Evolutionary conservation across 1,140 invertebrate species (phyloP).

Genomic region (Episyrphus balteatus): DNA sequence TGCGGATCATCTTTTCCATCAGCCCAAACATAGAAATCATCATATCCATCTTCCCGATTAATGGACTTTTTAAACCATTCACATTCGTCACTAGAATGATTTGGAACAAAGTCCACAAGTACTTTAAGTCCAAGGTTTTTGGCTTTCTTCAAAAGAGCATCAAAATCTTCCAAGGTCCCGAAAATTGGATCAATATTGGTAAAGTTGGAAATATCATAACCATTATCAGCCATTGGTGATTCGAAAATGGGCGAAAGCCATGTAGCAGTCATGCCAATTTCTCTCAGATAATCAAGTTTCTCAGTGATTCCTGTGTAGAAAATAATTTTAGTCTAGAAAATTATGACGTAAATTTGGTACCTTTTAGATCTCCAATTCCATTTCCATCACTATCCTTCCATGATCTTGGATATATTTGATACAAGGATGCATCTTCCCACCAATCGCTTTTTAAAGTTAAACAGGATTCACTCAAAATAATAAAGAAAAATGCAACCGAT

Average conservation of each 20-base stretch:
- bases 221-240: slow-evolving; percentile 56
- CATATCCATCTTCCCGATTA: slow-evolving; percentile 42
- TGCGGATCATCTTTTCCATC: slow-evolving; percentile 36
- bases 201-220: slow-evolving; percentile 69
- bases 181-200: slow-evolving; percentile 54
- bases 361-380: slow-evolving; percentile 59
- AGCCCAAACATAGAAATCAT: slow-evolving; percentile 61
- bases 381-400: slow-evolving; percentile 61
- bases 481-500: too few relatives aligned
- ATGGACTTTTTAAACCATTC: slow-evolving; percentile 57
- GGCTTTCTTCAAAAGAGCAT: slow-evolving; percentile 46
- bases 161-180: slow-evolving; percentile 63
- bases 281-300: slow-evolving; percentile 41
- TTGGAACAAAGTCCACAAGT: slow-evolving; percentile 44
- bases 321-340: slow-evolving; percentile 24
- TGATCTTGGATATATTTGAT: slow-evolving; percentile 67
- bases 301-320: slow-evolving; percentile 39
- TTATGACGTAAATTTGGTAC: slow-evolving; percentile 3
- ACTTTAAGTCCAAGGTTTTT: slow-evolving; percentile 44
- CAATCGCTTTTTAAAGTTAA: slow-evolving; percentile 40
- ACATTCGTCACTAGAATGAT: slow-evolving; percentile 60
- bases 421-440: slow-evolving; percentile 60
- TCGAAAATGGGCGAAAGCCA: slow-evolving; percentile 64
- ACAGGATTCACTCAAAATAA: too few relatives aligned
- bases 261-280: slow-evolving; percentile 44